These are phyloP conservation scores for Threskiornis aethiopicus DNA, from an alignment of 2,797 vertebrate genomes.

Conservation along the genomic window DNA sequence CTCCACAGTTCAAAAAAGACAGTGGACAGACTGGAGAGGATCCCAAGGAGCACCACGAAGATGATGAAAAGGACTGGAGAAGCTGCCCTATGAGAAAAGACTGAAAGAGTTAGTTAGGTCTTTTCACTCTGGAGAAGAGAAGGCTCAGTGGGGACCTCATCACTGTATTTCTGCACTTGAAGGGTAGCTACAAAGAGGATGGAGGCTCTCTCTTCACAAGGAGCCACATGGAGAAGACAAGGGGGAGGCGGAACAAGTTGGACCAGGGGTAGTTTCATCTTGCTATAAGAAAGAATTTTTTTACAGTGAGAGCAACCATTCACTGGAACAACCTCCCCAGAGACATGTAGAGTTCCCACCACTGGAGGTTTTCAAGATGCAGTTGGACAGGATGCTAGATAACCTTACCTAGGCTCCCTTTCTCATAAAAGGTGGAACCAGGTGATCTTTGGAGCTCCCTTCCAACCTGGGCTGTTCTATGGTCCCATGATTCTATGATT, in stretches of 20 bases:
- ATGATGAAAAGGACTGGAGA: not conserved
- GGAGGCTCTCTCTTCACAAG: not conserved
- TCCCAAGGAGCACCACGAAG: not conserved
- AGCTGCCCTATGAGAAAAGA: rapidly evolving
- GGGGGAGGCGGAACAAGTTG: not conserved
- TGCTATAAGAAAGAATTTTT: not conserved
- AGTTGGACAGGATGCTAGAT: not conserved
- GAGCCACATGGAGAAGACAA: not conserved
- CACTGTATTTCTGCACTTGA: not conserved
- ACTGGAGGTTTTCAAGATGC: not conserved
- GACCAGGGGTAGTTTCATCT: not conserved
- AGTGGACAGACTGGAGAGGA: not conserved
- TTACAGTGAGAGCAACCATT: not conserved
- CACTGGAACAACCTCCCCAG: no score
- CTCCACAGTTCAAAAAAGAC: not conserved
- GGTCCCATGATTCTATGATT: not conserved
- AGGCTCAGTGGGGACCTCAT: rapidly evolving
- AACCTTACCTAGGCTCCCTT: not conserved
- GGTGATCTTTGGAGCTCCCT: not conserved
- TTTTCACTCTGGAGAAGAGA: not conserved
- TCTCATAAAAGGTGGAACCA: not conserved
- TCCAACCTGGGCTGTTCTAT: not conserved
- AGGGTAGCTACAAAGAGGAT: not conserved
- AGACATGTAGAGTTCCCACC: no score
- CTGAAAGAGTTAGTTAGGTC: not conserved